phyloP scores from a whole-genome alignment of 2,797 vertebrate genomes.

The Sylvia borin region DNA sequence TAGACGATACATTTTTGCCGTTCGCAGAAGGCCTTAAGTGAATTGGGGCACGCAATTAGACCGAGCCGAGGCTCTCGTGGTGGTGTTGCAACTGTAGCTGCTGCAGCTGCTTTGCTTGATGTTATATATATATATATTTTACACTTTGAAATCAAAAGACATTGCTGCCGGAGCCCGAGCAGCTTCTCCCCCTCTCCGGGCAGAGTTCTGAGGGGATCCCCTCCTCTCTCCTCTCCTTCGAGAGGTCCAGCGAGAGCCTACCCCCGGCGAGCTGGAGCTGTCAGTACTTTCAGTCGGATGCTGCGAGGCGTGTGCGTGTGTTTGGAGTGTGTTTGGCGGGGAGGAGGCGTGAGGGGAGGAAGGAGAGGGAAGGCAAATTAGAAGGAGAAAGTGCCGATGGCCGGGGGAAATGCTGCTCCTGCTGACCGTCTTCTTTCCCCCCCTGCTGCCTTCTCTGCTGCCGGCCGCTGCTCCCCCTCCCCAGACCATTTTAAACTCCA shows the following conservation, averaged over 20 bases:
- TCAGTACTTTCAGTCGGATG: conserved; percentile 38
- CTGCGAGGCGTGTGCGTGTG: conserved; percentile 42
- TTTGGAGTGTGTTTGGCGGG: conserved; percentile 50
- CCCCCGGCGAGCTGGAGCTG: conserved; percentile 50
- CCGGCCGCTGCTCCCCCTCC: neutral
- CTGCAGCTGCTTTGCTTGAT: neutral
- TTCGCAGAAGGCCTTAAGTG: conserved; percentile 72
- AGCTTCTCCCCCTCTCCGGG: conserved; percentile 9
- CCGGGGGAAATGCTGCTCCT: neutral
- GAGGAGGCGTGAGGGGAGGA: conserved; percentile 34
- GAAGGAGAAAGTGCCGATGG: conserved; percentile 35
- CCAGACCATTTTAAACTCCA: conserved; percentile 97
- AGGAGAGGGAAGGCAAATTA: conserved; percentile 32
- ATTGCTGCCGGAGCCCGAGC: conserved; percentile 13
- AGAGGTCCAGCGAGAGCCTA: conserved; percentile 33
- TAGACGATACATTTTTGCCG: conserved; percentile 74
- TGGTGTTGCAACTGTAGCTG: neutral
- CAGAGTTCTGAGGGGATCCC: neutral
- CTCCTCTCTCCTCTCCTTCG: neutral
- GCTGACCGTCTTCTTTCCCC: conserved; percentile 13
- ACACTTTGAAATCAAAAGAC: conserved; percentile 54
- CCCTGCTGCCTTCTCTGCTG: neutral
- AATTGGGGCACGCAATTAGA: conserved; percentile 74
- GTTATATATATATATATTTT: neutral
- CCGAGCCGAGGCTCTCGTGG: conserved; percentile 58